Percentiles rank a stretch among this genome's conserved stretches.
Evolutionary conservation across 2,888 invertebrate genomes (phyloP).

Genomic region (Caenorhabditis uteleia): DNA sequence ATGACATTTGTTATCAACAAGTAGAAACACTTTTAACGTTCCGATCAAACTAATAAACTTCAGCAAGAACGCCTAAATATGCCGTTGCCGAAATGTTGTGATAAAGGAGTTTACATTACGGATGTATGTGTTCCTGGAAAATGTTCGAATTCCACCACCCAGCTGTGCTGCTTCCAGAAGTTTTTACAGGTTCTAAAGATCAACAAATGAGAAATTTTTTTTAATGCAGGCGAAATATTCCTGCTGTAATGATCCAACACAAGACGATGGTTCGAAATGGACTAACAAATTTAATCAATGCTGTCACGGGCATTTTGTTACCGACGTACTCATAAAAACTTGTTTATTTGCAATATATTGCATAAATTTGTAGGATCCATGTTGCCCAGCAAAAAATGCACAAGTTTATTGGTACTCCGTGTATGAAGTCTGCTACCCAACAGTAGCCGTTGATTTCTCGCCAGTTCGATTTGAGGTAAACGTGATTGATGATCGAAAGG

Average conservation of each 20-base stretch:
- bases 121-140: slow-evolving; percentile 66
- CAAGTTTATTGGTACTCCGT: slow-evolving; percentile 61
- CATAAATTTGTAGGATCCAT: slow-evolving; percentile 54
- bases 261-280: slow-evolving; percentile 46
- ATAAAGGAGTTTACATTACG: slow-evolving; percentile 64
- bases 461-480: slow-evolving; percentile 51
- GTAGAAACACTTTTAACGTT: slow-evolving; percentile 27
- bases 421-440: slow-evolving; percentile 68
- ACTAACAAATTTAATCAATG: slow-evolving; percentile 66
- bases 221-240: slow-evolving; percentile 52
- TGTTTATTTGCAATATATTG: too few relatives aligned
- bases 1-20: slow-evolving; percentile 68
- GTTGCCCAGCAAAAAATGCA: slow-evolving; percentile 60
- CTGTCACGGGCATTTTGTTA: slow-evolving; percentile 62
- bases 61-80: slow-evolving; percentile 54
- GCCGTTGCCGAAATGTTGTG: slow-evolving; percentile 64
- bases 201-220: slow-evolving; percentile 4
- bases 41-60: slow-evolving; percentile 12
- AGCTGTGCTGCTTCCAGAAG: slow-evolving; percentile 69
- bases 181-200: slow-evolving; percentile 62
- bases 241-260: slow-evolving; percentile 61
- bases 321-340: slow-evolving; percentile 41
- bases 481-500: too few relatives aligned
- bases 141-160: slow-evolving; percentile 63
- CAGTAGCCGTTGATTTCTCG: slow-evolving; percentile 48